Evolutionary conservation across 1,140 invertebrate genomes (phyloP).

Genomic region (Hycleus phaleratus): DNA sequence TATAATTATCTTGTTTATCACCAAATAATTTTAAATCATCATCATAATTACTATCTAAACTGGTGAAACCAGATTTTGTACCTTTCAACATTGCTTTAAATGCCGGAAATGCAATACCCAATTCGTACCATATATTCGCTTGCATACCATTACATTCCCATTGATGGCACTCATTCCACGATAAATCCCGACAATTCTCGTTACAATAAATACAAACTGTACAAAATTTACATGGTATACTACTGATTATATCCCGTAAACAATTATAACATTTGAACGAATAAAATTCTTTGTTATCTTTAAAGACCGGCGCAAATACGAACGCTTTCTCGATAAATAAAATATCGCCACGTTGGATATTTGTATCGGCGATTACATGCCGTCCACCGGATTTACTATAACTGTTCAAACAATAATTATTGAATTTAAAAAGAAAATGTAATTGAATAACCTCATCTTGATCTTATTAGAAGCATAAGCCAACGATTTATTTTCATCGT

Average conservation of each 20-base stretch:
- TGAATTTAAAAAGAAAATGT: not conserved
- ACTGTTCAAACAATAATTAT: conserved; percentile 21
- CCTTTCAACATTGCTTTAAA: conserved; percentile 54
- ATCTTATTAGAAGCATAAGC: conserved; percentile 31
- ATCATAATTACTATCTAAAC: conserved; percentile 39
- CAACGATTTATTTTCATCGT: conserved; percentile 31
- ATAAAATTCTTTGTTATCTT: conserved; percentile 31
- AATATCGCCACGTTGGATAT: conserved; percentile 54
- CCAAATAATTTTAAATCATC: conserved; percentile 43
- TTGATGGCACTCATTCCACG: conserved; percentile 57
- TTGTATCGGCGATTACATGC: conserved; percentile 46
- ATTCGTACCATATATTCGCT: conserved; percentile 52
- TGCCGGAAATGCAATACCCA: conserved; percentile 71
- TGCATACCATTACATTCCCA: conserved; percentile 65
- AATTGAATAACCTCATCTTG: conserved; percentile 27
- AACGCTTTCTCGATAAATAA: conserved; percentile 66
- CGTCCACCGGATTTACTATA: conserved; percentile 43
- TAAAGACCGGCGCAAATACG: conserved; percentile 47
- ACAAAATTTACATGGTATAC: conserved; percentile 50
- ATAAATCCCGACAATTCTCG: conserved; percentile 50
- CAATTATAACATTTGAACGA: conserved; percentile 36
- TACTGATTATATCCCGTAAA: conserved; percentile 27
- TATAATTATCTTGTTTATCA: conserved; percentile 39
- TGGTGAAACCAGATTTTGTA: conserved; percentile 35
- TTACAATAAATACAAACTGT: conserved; percentile 59